These are phyloP conservation scores for Criorhina ranunculi DNA, from an alignment of 2,888 invertebrate genomes.

Conservation along the genomic window DNA sequence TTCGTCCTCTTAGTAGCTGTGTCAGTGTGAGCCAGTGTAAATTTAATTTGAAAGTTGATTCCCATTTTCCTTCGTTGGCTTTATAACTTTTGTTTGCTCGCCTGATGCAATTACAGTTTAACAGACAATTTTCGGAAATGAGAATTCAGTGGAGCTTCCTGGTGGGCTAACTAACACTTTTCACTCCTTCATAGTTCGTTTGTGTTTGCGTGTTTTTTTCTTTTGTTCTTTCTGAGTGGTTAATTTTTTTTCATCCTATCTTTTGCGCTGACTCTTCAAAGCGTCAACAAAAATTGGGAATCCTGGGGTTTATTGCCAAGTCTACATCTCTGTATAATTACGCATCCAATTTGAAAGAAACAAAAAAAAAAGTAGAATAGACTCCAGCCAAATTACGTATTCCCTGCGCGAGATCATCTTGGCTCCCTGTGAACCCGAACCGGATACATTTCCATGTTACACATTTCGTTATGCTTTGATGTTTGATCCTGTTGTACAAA, in stretches of 20 bases:
- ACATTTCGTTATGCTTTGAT: slow-evolving; percentile 68
- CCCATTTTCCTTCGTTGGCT: slow-evolving; percentile 75
- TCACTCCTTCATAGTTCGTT: slow-evolving; percentile 61
- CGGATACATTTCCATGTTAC: slow-evolving; percentile 64
- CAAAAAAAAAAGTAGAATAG: slow-evolving; percentile 4
- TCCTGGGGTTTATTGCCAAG: slow-evolving; percentile 19
- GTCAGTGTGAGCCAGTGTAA: slow-evolving; percentile 64
- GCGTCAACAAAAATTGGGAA: slow-evolving; percentile 11
- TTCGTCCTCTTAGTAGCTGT: slow-evolving; percentile 30
- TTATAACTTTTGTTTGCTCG: slow-evolving; percentile 76
- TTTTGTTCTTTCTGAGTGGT: slow-evolving; percentile 46
- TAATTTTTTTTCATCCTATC: slow-evolving; percentile 10
- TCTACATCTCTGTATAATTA: slow-evolving; percentile 29
- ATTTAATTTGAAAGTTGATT: slow-evolving; percentile 76
- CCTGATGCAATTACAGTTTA: slow-evolving; percentile 77
- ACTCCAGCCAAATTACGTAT: slow-evolving; percentile 50
- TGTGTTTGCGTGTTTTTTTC: slow-evolving; percentile 47
- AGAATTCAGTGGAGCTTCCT: slow-evolving; percentile 71
- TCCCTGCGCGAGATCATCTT: slow-evolving; percentile 53
- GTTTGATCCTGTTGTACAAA: slow-evolving; percentile 75
- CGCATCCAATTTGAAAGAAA: slow-evolving; percentile 18
- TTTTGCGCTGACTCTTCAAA: slow-evolving; percentile 34
- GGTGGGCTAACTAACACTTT: slow-evolving; percentile 69
- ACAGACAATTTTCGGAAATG: slow-evolving; percentile 77
- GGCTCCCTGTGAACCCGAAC: slow-evolving; percentile 38